Evolutionary conservation across 2,888 invertebrate species (phyloP).

Genomic region (Morpho deidamia): DNA sequence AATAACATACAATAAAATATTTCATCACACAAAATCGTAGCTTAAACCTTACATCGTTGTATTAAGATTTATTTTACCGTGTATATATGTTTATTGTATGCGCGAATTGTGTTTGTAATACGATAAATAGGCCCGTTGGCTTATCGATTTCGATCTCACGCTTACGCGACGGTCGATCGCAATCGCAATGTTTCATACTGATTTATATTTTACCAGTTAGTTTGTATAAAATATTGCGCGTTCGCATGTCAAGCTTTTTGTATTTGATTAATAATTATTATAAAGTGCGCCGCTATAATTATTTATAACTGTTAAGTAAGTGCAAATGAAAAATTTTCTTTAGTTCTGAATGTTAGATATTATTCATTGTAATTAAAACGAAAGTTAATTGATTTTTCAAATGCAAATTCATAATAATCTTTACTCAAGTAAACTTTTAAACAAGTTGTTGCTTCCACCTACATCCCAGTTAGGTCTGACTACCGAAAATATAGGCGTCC

Average conservation of each 20-base stretch:
- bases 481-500: too few relatives aligned
- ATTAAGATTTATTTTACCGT: constrained; percentile 3
- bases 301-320: constrained; percentile 7
- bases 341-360: not conserved
- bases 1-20: constrained; percentile 20
- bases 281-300: constrained; percentile 26
- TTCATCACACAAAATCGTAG: not conserved
- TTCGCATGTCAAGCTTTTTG: constrained; percentile 40
- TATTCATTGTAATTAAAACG: not conserved
- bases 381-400: not conserved
- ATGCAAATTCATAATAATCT: not conserved
- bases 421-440: not conserved
- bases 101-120: constrained; percentile 10
- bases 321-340: not conserved
- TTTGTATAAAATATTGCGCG: constrained; percentile 27
- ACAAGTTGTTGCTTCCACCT: too few relatives aligned
- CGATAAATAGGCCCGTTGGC: constrained; percentile 35
- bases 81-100: not conserved
- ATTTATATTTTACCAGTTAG: constrained; percentile 35
- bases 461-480: too few relatives aligned
- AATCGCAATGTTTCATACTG: constrained; percentile 40
- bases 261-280: constrained; percentile 30
- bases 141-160: constrained; percentile 36
- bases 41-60: not conserved
- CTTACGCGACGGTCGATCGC: constrained; percentile 30